Evolutionary conservation across 2,888 invertebrate species (phyloP).

Genomic region (Apantesis nais): DNA sequence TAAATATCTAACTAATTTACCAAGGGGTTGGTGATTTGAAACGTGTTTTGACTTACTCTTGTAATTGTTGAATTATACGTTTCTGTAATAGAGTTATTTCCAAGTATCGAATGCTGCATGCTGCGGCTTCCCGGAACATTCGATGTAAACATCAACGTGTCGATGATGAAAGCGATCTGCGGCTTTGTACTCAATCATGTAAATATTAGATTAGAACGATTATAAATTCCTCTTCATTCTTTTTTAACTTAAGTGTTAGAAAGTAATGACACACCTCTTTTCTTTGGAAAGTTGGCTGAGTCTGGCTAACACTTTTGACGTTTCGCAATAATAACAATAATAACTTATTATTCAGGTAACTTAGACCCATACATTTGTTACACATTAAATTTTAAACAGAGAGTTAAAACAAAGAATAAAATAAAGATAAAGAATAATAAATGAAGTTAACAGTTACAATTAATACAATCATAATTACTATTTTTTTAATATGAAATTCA

Average conservation of each 20-base stretch:
- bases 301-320: too few relatives aligned
- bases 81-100: background rate
- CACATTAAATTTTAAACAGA: too few relatives aligned
- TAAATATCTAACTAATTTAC: background rate
- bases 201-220: too few relatives aligned
- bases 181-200: conserved; percentile 80
- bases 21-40: background rate
- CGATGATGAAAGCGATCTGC: conserved; percentile 85
- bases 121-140: conserved; percentile 76
- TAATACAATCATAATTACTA: too few relatives aligned
- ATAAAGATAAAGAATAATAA: too few relatives aligned
- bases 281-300: background rate
- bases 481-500: too few relatives aligned
- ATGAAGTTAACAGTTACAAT: too few relatives aligned
- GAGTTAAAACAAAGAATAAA: too few relatives aligned
- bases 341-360: too few relatives aligned
- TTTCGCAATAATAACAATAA: too few relatives aligned
- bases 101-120: conserved; percentile 82
- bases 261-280: background rate
- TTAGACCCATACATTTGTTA: too few relatives aligned
- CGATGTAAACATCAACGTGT: conserved; percentile 83
- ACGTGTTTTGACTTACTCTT: background rate
- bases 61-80: background rate
- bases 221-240: background rate
- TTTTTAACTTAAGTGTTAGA: background rate